Base-by-base conservation (phyloP, 2,888 invertebrate species). In the Eupithecia abbreviata region DNA sequence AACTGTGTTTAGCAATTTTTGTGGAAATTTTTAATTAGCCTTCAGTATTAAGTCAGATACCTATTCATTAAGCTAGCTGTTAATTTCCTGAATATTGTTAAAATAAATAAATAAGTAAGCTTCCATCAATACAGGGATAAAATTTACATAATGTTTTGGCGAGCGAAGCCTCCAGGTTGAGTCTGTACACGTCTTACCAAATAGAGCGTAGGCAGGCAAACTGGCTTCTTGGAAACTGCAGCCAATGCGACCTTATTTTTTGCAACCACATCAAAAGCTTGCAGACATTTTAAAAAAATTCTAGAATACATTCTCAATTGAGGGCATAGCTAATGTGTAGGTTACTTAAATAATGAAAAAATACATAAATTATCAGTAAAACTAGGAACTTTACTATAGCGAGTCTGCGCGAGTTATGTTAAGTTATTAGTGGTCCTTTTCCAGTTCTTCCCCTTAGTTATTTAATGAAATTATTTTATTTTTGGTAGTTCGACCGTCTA, bases 121-220 rank as follows among this genome's bases (percentile, higher is more conserved):
- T 42, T 15, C 15, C 42, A 68, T 68, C 42, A 45, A n/a, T 45
- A 79, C 74, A 76, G 73, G 77, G 75, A 74, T 70, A 83, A 80
- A 76, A 89, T 92, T 91, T 84, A 82, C 92, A 92, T 92, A 85
- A 73, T 51, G 41, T 85, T 91, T 89, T 90, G 91, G 92, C 79
- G 80, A 81, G 82, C 80, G 79, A 86, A 85, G 84, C 83, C 85
- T 86, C 86, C 85, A 83, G 79, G 84, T 83, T 80, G 81, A 51
- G 51, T 6, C n/a, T 7, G 78, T 83, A 82, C 84, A 82, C 82
- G 84, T 86, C 84, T 85, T 84, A 79, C 83, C 84, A 83, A 84
- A 81, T 30, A 82, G 77, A 82, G 78, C 72, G 74, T 74, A 70
- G 71, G 69, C 45, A 69, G 71, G 69, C 47, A 66, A 66, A 66